A percentile compares a stretch with the other conserved stretches of the same genome.
Evolutionary conservation across 1,140 invertebrate species (phyloP).

Genomic region (Cydia fagiglandana): DNA sequence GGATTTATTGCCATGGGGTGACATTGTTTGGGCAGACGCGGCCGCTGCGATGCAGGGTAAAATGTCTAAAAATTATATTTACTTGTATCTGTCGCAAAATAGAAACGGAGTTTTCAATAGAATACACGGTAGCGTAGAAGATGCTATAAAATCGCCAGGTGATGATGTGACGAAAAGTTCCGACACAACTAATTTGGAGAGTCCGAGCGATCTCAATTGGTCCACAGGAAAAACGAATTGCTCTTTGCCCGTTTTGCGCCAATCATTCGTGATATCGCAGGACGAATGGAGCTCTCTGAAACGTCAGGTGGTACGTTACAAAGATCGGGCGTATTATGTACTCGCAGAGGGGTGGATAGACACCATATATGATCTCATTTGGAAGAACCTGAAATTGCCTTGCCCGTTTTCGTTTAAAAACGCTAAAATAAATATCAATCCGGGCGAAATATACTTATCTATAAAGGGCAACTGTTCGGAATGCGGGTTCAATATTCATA

Average conservation of each 20-base stretch:
- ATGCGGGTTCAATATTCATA: conserved; percentile 1
- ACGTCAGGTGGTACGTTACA: no score
- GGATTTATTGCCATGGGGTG: background rate
- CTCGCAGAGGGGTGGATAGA: no score
- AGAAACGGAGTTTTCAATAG: background rate
- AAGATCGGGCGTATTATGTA: no score
- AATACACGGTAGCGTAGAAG: no score
- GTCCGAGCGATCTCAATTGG: background rate
- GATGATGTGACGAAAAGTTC: no score
- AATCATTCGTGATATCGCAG: background rate
- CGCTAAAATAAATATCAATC: background rate
- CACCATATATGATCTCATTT: no score
- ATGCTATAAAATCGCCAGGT: no score
- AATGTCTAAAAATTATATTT: background rate
- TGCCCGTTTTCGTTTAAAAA: no score
- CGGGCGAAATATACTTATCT: background rate
- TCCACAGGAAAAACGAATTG: background rate
- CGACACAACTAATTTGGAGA: background rate
- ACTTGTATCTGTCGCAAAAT: background rate
- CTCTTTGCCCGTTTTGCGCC: no score
- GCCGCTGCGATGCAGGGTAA: background rate
- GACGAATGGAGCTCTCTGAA: background rate
- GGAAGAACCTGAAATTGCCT: no score
- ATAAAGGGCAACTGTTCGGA: background rate
- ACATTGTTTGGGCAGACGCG: background rate